Evolutionary conservation across 2,888 invertebrate genomes (phyloP), one percentile per base, ranked within the genome.

Genomic region (Endomychus coccineus): DNA sequence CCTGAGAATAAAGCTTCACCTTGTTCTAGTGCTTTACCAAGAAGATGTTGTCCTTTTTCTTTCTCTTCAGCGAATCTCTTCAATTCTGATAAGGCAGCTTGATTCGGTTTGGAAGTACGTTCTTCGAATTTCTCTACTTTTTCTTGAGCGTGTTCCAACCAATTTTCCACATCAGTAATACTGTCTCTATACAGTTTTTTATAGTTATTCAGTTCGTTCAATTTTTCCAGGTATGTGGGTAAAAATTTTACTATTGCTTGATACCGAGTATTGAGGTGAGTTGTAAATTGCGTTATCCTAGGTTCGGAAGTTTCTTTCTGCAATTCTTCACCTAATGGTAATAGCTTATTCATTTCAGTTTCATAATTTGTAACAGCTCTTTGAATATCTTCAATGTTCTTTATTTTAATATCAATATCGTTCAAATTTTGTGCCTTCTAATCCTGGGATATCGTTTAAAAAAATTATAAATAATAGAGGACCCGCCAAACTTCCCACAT

Each of bases 1-100:
- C 85, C 81, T 7, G 56, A 54, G 55, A 91, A 91, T 6, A 96
- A 68, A 3, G 82, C 77, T 68, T 96, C 95, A 0, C 94, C 94
- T 35, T 83, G 77, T 61, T 88, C 88, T 1, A 89, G 80, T 0
- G 86, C 85, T 50, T 74, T 78, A 51, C 85, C 88, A 1, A 94
- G 64, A 22, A 89, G 67, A 16, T 69, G 67, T 56, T 88, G 88
- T 0, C 91, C 92, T 34, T 75, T 70, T 51, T 91, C 89, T 50
- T 88, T 80, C 54, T 81, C 78, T 29, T 76, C 75, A 19, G 74
- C 75, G 39, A 85, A 76, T 44, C 73, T 75, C 54, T 84, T 87
- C 7, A 90, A 68, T 52, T 84, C 83, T 46, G 81, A 78, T 34
- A 90, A 63, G 52, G 86, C 83, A 19, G 80, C 75, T 43, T 83